Base-by-base conservation (phyloP, 2,797 vertebrate genomes). In the Mareca strepera region DNA sequence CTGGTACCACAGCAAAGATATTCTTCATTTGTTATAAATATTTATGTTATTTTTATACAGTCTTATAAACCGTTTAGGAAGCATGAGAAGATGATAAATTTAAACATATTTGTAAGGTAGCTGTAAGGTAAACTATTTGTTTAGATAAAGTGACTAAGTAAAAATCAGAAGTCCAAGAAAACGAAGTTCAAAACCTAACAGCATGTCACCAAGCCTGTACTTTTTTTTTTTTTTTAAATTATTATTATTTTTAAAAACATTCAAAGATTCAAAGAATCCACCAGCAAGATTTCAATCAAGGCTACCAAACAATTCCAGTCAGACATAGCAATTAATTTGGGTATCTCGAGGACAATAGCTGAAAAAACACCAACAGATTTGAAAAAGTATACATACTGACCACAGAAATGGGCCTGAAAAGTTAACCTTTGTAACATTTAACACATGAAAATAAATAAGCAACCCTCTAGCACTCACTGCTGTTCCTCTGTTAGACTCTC, bases 51-150 rank as follows among this genome's bases (percentile, higher is more conserved):
- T 81, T 70, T 77, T 50, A 22, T 28, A 16, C 5, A 25, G 44
- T 26, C 44, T 70, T 50, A 62, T 5, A 25, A 62, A 35, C 23
- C 2, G 11, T 39, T 6, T 29, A 35, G 62, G 50, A 31, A 43
- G 33, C 21, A 11, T 4, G 23, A 33, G 3, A 73, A 9, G 2
- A 12, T 1, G 7, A 29, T 14, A 2, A 7, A 29, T 26, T 60
- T 31, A 33, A 79, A 62, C 21, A 22, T 16, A 66, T 17, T 25
- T 21, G n/a, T 12, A 44, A 84, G 63, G 75, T 0, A 79, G 26
- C 31, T 17, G 17, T 37, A 29, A 48, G 48, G 23, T 25, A 48
- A 25, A 25, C 12, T 48, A 67, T 72, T 37, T 68, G 16, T 31
- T 53, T 3, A 37, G 21, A 46, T 58, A 26, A 31, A 6, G 18